Conservation (phyloP, 1,140 invertebrate genomes). For the Ostrea edulis region DNA sequence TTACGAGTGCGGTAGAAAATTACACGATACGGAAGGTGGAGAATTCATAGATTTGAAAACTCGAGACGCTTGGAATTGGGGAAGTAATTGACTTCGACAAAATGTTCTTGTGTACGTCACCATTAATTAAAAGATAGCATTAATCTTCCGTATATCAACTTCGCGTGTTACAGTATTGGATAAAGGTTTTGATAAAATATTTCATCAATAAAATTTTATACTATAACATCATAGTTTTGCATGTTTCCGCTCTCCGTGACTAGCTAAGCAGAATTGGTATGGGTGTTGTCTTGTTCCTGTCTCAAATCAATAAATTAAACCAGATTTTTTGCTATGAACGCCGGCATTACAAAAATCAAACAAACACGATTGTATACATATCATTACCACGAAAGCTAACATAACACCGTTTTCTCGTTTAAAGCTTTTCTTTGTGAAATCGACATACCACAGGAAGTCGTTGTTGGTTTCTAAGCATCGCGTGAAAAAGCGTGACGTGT, state of each 20-base stretch:
- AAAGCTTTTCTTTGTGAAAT: slow-evolving; percentile 39
- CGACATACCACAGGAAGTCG: slow-evolving; percentile 37
- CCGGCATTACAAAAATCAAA: slow-evolving; percentile 34
- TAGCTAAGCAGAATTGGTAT: slow-evolving; percentile 1
- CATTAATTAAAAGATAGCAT: neutral
- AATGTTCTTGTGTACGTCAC: neutral
- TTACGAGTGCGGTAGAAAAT: slow-evolving; percentile 17
- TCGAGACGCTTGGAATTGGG: neutral
- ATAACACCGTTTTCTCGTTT: slow-evolving; percentile 37
- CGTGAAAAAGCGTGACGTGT: slow-evolving; percentile 37
- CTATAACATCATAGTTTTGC: neutral
- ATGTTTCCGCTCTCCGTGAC: slow-evolving; percentile 1
- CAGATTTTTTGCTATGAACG: slow-evolving; percentile 31
- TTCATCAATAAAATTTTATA: neutral
- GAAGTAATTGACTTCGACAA: slow-evolving; percentile 15
- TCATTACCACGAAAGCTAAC: slow-evolving; percentile 36
- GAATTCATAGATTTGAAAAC: slow-evolving; percentile 29
- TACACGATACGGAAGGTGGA: slow-evolving; percentile 21
- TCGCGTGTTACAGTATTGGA: neutral
- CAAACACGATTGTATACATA: slow-evolving; percentile 33
- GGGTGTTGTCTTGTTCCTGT: slow-evolving; percentile 26
- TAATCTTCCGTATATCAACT: neutral
- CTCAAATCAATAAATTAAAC: slow-evolving; percentile 26
- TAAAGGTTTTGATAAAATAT: neutral
- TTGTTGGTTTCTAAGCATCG: slow-evolving; percentile 36